phyloP scores from a whole-genome alignment of 2,888 invertebrate species.

The Xestia c-nigrum region DNA sequence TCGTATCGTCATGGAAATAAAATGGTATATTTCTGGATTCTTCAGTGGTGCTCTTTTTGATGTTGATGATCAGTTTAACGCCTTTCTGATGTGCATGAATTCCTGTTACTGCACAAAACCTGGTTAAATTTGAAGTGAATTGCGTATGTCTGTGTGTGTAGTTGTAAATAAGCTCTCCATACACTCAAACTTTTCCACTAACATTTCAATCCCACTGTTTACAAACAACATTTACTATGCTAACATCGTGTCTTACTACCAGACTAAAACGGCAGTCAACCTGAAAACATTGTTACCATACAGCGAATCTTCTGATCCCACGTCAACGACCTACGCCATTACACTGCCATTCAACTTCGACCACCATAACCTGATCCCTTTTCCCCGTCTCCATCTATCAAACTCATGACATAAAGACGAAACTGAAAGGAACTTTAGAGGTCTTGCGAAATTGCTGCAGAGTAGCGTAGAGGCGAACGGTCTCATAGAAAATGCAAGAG shows the following conservation, averaged over 20 bases:
- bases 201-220: constrained; percentile 18
- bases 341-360: constrained; percentile 64
- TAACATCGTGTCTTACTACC: constrained; percentile 15
- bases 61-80: neutral
- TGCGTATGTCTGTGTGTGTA: neutral
- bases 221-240: constrained; percentile 36
- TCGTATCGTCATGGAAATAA: neutral
- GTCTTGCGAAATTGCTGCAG: constrained; percentile 47
- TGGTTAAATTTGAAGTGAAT: neutral
- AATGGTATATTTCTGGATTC: neutral
- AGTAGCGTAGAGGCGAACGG: constrained; percentile 45
- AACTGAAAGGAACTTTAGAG: constrained; percentile 46
- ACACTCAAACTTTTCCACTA: neutral
- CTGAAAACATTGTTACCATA: constrained; percentile 43
- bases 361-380: constrained; percentile 63
- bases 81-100: neutral
- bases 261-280: constrained; percentile 27
- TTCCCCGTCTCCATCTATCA: constrained; percentile 33
- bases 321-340: constrained; percentile 74
- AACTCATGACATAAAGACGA: constrained; percentile 19
- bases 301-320: constrained; percentile 55
- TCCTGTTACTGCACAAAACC: neutral
- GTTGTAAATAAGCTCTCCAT: neutral
- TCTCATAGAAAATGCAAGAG: constrained; percentile 70
- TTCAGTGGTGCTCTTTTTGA: neutral